A percentile compares a stretch with the other conserved stretches of the same genome.
Conservation (phyloP, 2,888 invertebrate species). For the Chrysolina americana region DNA sequence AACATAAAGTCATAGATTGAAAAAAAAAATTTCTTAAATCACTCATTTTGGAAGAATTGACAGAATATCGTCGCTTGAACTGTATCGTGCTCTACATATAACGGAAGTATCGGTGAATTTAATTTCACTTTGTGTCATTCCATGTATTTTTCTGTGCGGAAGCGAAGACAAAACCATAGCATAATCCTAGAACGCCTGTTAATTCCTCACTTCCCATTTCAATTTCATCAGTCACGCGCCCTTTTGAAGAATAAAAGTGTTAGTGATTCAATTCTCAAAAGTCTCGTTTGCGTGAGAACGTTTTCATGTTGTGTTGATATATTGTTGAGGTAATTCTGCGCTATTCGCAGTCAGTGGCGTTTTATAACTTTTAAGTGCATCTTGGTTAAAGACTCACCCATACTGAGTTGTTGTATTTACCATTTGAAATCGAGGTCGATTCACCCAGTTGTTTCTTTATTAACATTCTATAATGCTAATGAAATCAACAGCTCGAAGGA, state of each 20-base stretch:
- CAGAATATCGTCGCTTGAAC: too few species aligned
- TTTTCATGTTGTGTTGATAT: not conserved
- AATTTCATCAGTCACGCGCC: not conserved
- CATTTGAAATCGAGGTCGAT: too few species aligned
- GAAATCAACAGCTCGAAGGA: too few species aligned
- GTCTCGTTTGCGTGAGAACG: not conserved
- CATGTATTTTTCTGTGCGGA: conserved; percentile 4
- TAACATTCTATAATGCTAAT: too few species aligned
- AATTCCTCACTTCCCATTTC: not conserved
- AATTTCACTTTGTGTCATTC: not conserved
- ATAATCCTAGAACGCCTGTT: conserved; percentile 8
- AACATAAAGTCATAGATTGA: too few species aligned
- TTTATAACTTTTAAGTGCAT: not conserved
- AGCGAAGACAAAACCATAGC: not conserved
- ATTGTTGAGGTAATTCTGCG: not conserved
- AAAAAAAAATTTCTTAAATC: too few species aligned
- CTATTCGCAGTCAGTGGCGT: not conserved
- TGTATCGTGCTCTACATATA: too few species aligned
- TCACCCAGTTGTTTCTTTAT: too few species aligned
- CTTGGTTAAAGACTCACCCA: too few species aligned
- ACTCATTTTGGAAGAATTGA: too few species aligned
- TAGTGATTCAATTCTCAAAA: not conserved
- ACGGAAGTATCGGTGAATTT: too few species aligned
- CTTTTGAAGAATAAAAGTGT: not conserved
- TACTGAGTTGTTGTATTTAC: too few species aligned